These are phyloP conservation scores for Antechinus stuartii DNA, from an alignment of 2,113 vertebrate genomes.

Conservation along the genomic window DNA sequence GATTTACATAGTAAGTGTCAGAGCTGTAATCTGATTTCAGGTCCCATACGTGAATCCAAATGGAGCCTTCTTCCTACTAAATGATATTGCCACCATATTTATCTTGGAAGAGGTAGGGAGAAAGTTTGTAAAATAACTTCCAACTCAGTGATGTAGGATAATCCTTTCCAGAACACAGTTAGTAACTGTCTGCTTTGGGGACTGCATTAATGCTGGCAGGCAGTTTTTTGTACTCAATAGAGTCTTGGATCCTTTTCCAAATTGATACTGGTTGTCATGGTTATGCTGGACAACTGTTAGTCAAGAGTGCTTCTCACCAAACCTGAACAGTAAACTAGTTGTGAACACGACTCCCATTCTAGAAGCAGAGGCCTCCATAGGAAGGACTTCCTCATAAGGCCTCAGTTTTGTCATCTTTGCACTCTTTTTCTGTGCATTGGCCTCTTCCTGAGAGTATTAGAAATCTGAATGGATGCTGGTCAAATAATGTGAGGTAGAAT, in stretches of 20 bases:
- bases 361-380: neutral
- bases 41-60: neutral
- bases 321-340: slow-evolving; percentile 13
- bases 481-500: slow-evolving; percentile 6
- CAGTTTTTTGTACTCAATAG: neutral
- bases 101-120: slow-evolving; percentile 33
- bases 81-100: slow-evolving; percentile 47
- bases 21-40: neutral
- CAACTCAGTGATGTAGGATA: slow-evolving; percentile 50
- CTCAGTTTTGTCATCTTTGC: slow-evolving; percentile 29
- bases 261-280: neutral
- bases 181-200: neutral
- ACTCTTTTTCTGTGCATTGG: slow-evolving; percentile 23
- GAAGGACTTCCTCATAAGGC: slow-evolving; percentile 18
- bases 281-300: neutral
- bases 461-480: neutral
- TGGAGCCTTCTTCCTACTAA: neutral
- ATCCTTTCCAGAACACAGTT: slow-evolving; percentile 45
- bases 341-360: neutral
- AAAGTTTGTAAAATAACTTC: slow-evolving; percentile 68
- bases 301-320: slow-evolving; percentile 12
- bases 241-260: neutral
- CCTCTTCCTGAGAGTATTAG: neutral
- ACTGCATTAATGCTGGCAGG: neutral
- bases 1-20: slow-evolving; percentile 11